Base-by-base conservation (phyloP, 2,888 invertebrate species). In the Epinotia demarniana region DNA sequence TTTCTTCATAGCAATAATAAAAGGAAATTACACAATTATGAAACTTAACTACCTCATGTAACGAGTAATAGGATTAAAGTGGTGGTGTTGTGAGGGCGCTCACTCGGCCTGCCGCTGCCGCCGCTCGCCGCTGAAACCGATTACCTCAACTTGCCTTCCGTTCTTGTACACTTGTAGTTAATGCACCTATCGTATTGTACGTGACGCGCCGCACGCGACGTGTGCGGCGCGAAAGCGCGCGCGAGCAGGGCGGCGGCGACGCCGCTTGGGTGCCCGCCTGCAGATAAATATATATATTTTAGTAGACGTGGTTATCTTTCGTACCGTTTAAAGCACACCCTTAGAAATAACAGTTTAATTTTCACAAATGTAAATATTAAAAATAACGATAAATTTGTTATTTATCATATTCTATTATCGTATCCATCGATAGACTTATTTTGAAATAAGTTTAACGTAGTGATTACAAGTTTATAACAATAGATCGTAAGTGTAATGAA, bases 21-120 rank as follows among this genome's bases (percentile, higher is more conserved):
- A 85, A 85, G 84, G 86, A 75, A 70, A 85, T 89, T 86, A 87
- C 85, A 89, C 87, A 89, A 88, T 88, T 85, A 84, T 86, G 91
- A 84, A 93, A 93, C 91, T 86, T 84, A 92, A 90, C 93, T 94
- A 94, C 93, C 93, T 94, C 93, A 93, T 87, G 83, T 90, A 90
- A 90, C 89, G 89, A 89, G 89, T 91, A 87, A 88, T 91, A 90
- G 85, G 81, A 82, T 87, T 86, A 86, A 86, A 84, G 79, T 80
- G 85, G 80, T 79, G 67, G 85, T 84, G 88, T 85, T 88, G 86
- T 87, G 87, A 84, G 83, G 81, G 83, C 80, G 82, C 79, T 78
- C 80, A 80, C 79, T 70, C 79, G 79, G 81, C 78, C 76, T 77
- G 75, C 78, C 77, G 70, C 77, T 78, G 76, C 73, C 79, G 77